Evolutionary conservation across 1,140 invertebrate species (phyloP), one percentile per base, ranked within the genome.

Genomic region (Proales similis): DNA sequence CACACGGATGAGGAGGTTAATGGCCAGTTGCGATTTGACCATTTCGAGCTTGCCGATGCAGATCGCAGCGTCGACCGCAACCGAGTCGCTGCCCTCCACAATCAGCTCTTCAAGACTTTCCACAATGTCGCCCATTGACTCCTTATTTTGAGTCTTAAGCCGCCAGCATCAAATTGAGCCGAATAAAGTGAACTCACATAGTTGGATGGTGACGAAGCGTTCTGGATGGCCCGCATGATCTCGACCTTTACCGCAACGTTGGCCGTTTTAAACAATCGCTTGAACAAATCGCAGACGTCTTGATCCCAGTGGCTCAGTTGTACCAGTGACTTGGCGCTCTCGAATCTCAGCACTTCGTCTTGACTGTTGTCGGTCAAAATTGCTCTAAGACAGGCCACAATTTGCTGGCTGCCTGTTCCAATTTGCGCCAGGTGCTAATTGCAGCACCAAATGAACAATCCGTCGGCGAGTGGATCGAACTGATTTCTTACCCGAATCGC

Each of bases 291-390:
- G 9, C 27, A 26, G 4, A 42, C 11, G 30, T 22, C 12, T 3
- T 11, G 4, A 14, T 26, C 22, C 51, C 51, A 57, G 12, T 24
- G 30, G 14, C 73, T 72, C n/a, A 75, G 48, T 1, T 72, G 67
- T 63, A 74, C 68, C 2, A 75, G 69, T 22, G 73, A 69, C 57
- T 75, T 75, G 3, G 72, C 69, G 27, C 69, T 66, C 60, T 75
- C 72, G 63, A 72, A 75, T 61, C 65, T 63, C n/a, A 72, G 70
- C 62, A 70, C 60, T 12, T 70, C 60, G 14, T 71, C 68, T 29
- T 69, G 66, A 64, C 72, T 71, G 11, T 46, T 39, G 9, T 68
- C 63, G 39, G 72, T 63, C 36, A 68, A 53, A 12, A 71, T 68
- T 42, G 69, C 72, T 4, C 73, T 64, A 14, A 70, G 68, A 68